Conservation (phyloP, 2,113 vertebrate genomes). For the Lepus timidus region DNA sequence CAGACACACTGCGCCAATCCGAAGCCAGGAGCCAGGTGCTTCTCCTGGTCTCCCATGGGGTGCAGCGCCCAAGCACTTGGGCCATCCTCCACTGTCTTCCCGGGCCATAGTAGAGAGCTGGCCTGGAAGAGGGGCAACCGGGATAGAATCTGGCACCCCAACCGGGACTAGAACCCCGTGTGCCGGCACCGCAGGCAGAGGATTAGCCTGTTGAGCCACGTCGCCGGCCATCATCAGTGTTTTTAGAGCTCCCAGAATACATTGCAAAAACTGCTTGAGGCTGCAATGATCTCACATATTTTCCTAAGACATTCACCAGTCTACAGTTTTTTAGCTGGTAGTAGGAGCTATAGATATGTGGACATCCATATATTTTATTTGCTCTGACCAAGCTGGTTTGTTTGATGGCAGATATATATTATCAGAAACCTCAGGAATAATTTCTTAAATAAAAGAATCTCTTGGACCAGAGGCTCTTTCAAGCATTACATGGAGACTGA, state of each 20-base stretch:
- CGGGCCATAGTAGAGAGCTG: too few relatives aligned
- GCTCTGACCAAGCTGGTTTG: not conserved
- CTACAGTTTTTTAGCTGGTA: constrained; percentile 9
- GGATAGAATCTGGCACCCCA: too few relatives aligned
- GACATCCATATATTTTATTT: not conserved
- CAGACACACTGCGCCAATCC: too few relatives aligned
- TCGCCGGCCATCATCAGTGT: too few relatives aligned
- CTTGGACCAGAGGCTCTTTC: not conserved
- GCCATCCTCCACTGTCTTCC: too few relatives aligned
- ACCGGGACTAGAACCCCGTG: too few relatives aligned
- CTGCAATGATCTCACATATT: not conserved
- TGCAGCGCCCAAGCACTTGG: too few relatives aligned
- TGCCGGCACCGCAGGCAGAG: too few relatives aligned
- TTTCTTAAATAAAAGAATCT: not conserved
- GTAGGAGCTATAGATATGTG: not conserved
- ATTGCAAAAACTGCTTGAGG: not conserved
- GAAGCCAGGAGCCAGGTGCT: too few relatives aligned
- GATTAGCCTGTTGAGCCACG: too few relatives aligned
- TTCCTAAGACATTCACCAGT: not conserved
- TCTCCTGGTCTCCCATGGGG: too few relatives aligned
- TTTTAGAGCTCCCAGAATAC: not conserved
- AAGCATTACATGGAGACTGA: not conserved
- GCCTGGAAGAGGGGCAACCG: too few relatives aligned
- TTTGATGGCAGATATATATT: not conserved
- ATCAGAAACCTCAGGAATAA: not conserved